Base-by-base conservation (phyloP, 1,140 invertebrate genomes). In the Trigoniulus corallinus region DNA sequence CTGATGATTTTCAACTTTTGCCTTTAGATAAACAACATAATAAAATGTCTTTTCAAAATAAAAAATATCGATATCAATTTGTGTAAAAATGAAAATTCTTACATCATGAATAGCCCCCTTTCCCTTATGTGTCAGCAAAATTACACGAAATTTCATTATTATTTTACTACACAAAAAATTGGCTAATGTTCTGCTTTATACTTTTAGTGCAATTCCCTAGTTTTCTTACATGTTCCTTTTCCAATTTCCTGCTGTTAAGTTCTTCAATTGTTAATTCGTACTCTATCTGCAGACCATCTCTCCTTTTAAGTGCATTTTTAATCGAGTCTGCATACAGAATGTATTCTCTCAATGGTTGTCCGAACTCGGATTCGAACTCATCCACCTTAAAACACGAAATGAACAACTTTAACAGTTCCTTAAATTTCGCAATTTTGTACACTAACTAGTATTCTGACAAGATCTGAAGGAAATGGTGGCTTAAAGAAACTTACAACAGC, bases 211-310 rank as follows among this genome's bases (percentile, higher is more conserved):
- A 21, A 21, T 44, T 39, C 37, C 12, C 37, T 13, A 37, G 25
- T n/a, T n/a, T n/a, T n/a, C 55, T 61, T 65, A 80, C 76, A 63
- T 79, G 74, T 58, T 80, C 76, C 60, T 75, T 76, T 62, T 82
- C 79, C 45, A 67, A 63, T 61, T 74, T 72, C 56, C 69, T 72
- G 54, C 76, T 79, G 24, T 73, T 69, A 18, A 81, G 62, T 56
- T 81, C 78, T 43, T 82, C 78, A 20, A 78, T 58, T 1, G 74
- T 76, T 48, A 71, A 63, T 60, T 84, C 80, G 60, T 80, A 81
- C 52, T 77, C 71, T 53, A 74, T 73, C 62, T 82, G 80, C 62
- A 80, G 75, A n/a, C 69, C 68, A 60, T 84, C 80, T 41, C 81
- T 66, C 50, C 76, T 71, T 39, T 67, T 61, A 47, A 82, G 59